Evolutionary conservation across 1,140 invertebrate species (phyloP).

Genomic region (Globodera rostochiensis): DNA sequence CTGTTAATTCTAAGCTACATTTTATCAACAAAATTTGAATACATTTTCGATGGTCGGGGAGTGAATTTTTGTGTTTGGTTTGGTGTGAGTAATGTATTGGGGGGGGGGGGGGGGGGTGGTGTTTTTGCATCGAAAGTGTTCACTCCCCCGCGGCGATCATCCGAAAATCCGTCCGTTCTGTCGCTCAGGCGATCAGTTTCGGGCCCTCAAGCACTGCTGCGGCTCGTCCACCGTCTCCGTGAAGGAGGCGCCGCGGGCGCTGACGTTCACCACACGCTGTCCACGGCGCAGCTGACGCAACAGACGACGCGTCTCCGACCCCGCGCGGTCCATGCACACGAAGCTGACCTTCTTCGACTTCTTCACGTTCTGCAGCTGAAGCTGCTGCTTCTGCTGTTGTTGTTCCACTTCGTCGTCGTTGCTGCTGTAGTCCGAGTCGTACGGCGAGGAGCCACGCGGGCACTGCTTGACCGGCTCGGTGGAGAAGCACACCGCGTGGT

Average conservation of each 20-base stretch:
- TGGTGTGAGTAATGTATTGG: no score
- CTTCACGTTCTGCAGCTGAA: background rate
- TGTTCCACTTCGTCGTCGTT: conserved; percentile 2
- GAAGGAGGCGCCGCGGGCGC: background rate
- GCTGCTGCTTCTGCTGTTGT: background rate
- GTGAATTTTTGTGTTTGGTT: no score
- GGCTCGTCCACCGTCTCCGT: background rate
- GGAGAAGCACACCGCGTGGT: conserved; percentile 22
- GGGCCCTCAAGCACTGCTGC: conserved; percentile 3
- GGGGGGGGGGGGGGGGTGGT: no score
- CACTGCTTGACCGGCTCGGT: conserved; percentile 30
- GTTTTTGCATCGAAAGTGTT: no score
- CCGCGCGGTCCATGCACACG: conserved; percentile 48
- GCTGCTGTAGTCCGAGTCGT: background rate
- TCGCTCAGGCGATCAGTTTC: background rate
- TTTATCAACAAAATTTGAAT: no score
- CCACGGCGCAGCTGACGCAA: conserved; percentile 27
- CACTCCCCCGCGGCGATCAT: no score
- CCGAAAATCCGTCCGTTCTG: background rate
- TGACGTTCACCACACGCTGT: background rate
- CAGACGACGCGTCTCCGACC: conserved; percentile 35
- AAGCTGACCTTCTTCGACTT: conserved; percentile 26
- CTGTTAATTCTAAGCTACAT: background rate
- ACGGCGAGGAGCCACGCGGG: conserved; percentile 8
- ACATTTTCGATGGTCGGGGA: no score